Conservation (phyloP, 1,140 invertebrate genomes). For the Sminthurides bifidus region DNA sequence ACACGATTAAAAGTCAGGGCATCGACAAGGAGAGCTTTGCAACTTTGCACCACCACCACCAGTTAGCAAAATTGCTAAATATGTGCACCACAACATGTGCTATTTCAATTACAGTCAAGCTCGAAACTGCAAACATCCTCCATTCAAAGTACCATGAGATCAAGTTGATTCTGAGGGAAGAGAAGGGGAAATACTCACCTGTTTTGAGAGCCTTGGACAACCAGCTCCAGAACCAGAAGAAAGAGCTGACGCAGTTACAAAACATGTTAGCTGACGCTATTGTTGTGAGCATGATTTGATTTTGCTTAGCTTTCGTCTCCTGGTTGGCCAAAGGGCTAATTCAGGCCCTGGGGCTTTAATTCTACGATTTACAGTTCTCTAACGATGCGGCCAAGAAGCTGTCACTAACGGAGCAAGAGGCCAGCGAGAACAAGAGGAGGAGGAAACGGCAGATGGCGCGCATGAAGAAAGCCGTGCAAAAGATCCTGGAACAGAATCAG, state of each 20-base stretch:
- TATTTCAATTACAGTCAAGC: conserved; percentile 8
- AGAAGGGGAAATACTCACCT: conserved; percentile 17
- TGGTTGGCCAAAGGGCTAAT: too few species aligned
- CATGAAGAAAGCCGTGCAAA: conserved; percentile 30
- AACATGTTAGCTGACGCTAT: conserved; percentile 23
- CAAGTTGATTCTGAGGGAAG: conserved; percentile 13
- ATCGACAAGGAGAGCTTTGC: neutral
- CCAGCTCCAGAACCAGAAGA: conserved; percentile 10
- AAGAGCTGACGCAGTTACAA: conserved; percentile 18
- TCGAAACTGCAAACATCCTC: conserved; percentile 21
- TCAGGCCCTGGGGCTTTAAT: too few species aligned
- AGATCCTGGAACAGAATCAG: conserved; percentile 26
- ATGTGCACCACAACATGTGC: neutral
- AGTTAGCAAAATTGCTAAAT: neutral
- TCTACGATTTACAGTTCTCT: conserved; percentile 24
- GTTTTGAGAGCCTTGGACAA: conserved; percentile 11
- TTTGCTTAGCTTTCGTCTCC: too few species aligned
- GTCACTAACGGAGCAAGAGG: conserved; percentile 22
- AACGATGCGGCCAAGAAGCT: conserved; percentile 25
- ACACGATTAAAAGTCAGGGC: neutral
- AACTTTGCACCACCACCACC: neutral
- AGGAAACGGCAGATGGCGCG: conserved; percentile 25
- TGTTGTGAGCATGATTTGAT: conserved; percentile 5
- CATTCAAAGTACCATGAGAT: conserved; percentile 21
- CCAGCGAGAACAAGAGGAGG: conserved; percentile 19